Evolutionary conservation across 2,888 invertebrate species (phyloP).

Genomic region (Drosophila demipolita): DNA sequence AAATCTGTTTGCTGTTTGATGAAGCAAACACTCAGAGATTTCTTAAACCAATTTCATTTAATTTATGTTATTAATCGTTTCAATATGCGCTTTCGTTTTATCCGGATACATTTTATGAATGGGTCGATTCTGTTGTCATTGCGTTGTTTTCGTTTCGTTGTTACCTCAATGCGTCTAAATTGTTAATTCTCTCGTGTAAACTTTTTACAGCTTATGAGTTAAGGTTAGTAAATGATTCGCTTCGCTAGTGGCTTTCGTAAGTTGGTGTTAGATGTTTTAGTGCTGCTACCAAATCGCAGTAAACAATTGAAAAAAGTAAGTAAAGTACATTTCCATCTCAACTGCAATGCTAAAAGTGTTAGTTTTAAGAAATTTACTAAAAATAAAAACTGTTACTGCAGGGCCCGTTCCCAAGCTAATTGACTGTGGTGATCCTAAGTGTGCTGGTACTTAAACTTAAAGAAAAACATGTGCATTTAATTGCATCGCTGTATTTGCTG

Average conservation of each 20-base stretch:
- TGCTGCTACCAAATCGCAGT: conserved; percentile 79
- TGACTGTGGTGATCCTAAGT: conserved; percentile 59
- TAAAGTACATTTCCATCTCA: conserved; percentile 35
- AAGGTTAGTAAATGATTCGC: conserved; percentile 74
- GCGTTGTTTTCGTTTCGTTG: conserved; percentile 69
- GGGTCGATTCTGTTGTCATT: conserved; percentile 59
- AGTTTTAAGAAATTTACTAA: conserved; percentile 69
- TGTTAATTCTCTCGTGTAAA: conserved; percentile 41
- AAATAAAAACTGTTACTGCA: conserved; percentile 49
- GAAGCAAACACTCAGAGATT: conserved; percentile 38
- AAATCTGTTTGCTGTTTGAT: conserved; percentile 38
- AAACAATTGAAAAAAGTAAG: conserved; percentile 53
- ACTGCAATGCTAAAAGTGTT: conserved; percentile 57
- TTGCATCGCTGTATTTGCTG: conserved; percentile 40
- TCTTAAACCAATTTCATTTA: conserved; percentile 45
- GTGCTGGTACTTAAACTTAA: conserved; percentile 65
- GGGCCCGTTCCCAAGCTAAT: conserved; percentile 62
- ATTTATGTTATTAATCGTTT: conserved; percentile 58
- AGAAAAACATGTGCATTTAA: conserved; percentile 51
- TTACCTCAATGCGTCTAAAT: conserved; percentile 66
- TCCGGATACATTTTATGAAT: conserved; percentile 70
- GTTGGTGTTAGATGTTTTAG: conserved; percentile 62
- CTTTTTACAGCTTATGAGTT: conserved; percentile 45
- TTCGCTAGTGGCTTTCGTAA: conserved; percentile 66
- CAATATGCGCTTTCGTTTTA: conserved; percentile 74